phyloP scores from a whole-genome alignment of 2,888 invertebrate genomes.

The Scelioninae gen. 1 region DNA sequence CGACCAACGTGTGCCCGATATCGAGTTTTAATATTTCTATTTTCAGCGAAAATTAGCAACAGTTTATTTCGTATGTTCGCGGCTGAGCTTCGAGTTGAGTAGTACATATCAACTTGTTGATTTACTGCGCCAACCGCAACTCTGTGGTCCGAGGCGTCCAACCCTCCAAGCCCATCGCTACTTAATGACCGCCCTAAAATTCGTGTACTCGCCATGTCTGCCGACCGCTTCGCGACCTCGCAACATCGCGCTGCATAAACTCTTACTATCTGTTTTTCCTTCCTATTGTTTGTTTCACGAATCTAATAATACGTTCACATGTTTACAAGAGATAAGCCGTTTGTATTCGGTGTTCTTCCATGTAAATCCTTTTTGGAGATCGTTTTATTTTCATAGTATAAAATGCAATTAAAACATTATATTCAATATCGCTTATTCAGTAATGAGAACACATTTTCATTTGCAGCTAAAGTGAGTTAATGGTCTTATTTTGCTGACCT shows the following conservation, averaged over 20 bases:
- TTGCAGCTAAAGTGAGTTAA: too few species aligned
- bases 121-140: slow-evolving; percentile 79
- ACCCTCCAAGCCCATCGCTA: slow-evolving; percentile 76
- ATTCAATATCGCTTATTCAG: too few species aligned
- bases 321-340: slow-evolving; percentile 26
- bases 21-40: slow-evolving; percentile 53
- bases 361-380: not conserved
- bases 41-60: slow-evolving; percentile 18
- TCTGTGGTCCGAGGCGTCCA: slow-evolving; percentile 76
- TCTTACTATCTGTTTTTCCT: slow-evolving; percentile 27
- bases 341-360: not conserved
- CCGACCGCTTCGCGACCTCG: slow-evolving; percentile 26
- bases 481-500: too few species aligned
- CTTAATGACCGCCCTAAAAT: slow-evolving; percentile 78
- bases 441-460: too few species aligned
- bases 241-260: slow-evolving; percentile 26
- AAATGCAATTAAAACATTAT: too few species aligned
- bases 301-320: slow-evolving; percentile 9
- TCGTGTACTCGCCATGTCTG: slow-evolving; percentile 49
- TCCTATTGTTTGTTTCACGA: slow-evolving; percentile 17
- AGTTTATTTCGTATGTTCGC: slow-evolving; percentile 29
- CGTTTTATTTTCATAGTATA: not conserved
- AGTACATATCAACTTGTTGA: slow-evolving; percentile 83
- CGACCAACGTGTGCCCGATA: slow-evolving; percentile 21
- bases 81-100: slow-evolving; percentile 67